Base-by-base conservation (phyloP, 2,888 invertebrate genomes). In the Drosophila flavopinicola region DNA sequence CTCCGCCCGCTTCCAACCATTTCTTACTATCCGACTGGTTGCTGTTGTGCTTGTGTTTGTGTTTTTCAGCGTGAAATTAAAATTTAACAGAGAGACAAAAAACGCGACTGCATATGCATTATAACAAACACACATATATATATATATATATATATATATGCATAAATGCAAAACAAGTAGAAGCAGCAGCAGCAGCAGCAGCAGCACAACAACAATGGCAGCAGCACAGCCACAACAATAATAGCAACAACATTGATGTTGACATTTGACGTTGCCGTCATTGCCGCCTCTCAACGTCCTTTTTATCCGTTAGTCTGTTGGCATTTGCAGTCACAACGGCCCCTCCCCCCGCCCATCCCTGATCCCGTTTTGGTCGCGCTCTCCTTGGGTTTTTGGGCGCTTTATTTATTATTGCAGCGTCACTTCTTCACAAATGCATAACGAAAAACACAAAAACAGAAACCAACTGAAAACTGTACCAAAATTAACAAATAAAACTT, bases 21-120 rank as follows among this genome's bases (percentile, higher is more conserved):
- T 54, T 53, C 63, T 61, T 76, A 41, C 68, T 53, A 51, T 54
- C 77, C 58, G 48, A 41, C 39, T 37, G 57, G 54, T 10, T 56
- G 27, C 23, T 54, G 47, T 48, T 54, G 39, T 30, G 45, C 27
- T 44, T 61, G 52, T 75, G 60, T 65, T 54, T 68, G 60, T 78
- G 67, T 70, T 79, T 74, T 74, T 75, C 70, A 88, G 87, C 86
- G 89, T 88, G 88, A 88, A 88, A 88, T 89, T 87, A 87, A 89
- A 87, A 87, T 88, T 86, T 77, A 80, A 85, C 83, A 73, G 61
- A 73, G 56, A 72, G 59, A 60, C 67, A 78, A 83, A 87, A 83
- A 83, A 66, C 59, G 53, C 57, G 32, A 37, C 47, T 58, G 54
- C 56, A 72, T 60, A 61, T 49, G 72, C 37, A 73, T 63, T 59